phyloP scores from a whole-genome alignment of 2,888 invertebrate species.

The Trachelus stipa region DNA sequence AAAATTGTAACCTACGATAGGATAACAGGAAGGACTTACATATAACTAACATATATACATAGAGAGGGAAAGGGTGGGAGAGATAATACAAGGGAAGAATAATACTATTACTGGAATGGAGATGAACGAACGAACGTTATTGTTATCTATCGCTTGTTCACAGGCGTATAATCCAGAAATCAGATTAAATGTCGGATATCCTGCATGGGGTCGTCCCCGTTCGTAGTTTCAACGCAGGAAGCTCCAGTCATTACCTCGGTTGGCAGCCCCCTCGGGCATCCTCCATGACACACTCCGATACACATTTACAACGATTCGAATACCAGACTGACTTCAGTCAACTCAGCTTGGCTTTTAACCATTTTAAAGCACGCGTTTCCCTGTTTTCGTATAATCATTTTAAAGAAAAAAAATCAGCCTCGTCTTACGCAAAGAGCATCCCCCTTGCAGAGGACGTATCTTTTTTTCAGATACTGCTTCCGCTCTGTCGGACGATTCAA shows the following conservation, averaged over 20 bases:
- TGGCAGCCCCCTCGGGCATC: constrained; percentile 57
- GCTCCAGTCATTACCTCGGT: constrained; percentile 62
- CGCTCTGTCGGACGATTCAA: background rate
- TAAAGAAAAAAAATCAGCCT: background rate
- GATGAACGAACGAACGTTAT: constrained; percentile 33
- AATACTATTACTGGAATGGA: constrained; percentile 18
- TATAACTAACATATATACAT: no score
- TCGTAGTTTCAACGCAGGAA: constrained; percentile 53
- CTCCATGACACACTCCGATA: constrained; percentile 60
- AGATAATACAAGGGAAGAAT: constrained; percentile 19
- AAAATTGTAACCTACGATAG: no score
- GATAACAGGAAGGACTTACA: no score
- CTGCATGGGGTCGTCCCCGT: constrained; percentile 56
- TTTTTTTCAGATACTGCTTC: background rate
- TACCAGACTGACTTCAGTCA: background rate
- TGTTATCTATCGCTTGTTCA: constrained; percentile 47
- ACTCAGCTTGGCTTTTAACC: background rate
- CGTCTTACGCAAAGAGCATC: background rate
- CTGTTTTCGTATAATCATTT: constrained; percentile 21
- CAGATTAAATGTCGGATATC: constrained; percentile 67
- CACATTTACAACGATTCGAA: constrained; percentile 47
- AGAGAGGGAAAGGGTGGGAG: background rate
- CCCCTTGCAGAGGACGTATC: background rate
- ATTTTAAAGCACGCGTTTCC: constrained; percentile 5
- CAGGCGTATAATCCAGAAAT: constrained; percentile 63